Evolutionary conservation across 2,888 invertebrate species (phyloP).

Genomic region (Hirtodrosophila duncani): DNA sequence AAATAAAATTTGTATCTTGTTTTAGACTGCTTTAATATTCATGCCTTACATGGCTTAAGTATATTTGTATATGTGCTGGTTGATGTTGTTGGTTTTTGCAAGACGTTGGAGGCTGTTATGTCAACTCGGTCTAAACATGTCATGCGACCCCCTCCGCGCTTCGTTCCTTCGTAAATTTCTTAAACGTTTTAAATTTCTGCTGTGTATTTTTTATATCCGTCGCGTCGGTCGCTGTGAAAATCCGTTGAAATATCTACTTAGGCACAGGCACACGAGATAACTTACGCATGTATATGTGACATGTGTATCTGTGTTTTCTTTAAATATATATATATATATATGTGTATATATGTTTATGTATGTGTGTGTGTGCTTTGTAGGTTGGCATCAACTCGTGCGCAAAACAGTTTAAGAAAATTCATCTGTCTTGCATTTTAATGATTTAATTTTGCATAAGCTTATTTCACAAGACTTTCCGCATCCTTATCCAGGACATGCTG

Average conservation of each 20-base stretch:
- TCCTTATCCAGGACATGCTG: neutral
- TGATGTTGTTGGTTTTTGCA: slow-evolving; percentile 10
- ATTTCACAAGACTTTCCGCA: slow-evolving; percentile 11
- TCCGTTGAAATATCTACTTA: slow-evolving; percentile 54
- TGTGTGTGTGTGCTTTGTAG: slow-evolving; percentile 1
- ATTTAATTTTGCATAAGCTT: slow-evolving; percentile 66
- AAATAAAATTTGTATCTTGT: neutral
- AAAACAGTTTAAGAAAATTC: slow-evolving; percentile 51
- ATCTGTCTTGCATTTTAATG: slow-evolving; percentile 66
- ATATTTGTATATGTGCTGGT: slow-evolving; percentile 12
- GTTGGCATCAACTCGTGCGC: slow-evolving; percentile 52
- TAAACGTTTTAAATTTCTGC: slow-evolving; percentile 49
- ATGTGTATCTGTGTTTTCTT: slow-evolving; percentile 4
- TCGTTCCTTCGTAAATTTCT: neutral
- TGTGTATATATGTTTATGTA: slow-evolving; percentile 5
- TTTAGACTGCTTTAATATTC: slow-evolving; percentile 29
- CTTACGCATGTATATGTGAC: slow-evolving; percentile 12
- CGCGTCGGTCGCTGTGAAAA: slow-evolving; percentile 32
- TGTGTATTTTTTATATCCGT: slow-evolving; percentile 13
- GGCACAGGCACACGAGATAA: slow-evolving; percentile 40
- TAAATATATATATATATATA: too few relatives aligned
- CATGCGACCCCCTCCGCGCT: neutral
- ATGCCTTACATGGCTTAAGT: slow-evolving; percentile 14
- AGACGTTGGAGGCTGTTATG: slow-evolving; percentile 24
- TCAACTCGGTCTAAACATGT: slow-evolving; percentile 32